Evolutionary conservation across 2,113 vertebrate species (phyloP).

Genomic region (Lontra canadensis): DNA sequence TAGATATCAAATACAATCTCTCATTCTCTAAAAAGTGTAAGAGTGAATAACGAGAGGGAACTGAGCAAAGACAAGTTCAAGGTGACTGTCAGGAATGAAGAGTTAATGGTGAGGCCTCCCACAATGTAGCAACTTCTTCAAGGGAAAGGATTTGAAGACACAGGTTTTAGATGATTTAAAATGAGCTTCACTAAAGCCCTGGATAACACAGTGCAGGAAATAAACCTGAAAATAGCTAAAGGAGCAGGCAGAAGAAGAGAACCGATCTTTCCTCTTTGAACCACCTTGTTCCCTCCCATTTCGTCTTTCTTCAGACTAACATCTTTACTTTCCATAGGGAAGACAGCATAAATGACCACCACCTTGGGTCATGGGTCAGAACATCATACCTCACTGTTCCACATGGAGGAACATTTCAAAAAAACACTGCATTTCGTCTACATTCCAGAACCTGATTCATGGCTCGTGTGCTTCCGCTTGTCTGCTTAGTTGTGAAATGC

Average conservation of each 20-base stretch:
- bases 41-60: background rate
- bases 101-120: background rate
- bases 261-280: background rate
- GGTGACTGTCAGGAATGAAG: background rate
- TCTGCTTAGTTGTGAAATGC: background rate
- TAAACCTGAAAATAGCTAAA: slow-evolving; percentile 31
- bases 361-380: background rate
- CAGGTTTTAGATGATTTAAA: slow-evolving; percentile 40
- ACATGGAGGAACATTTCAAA: background rate
- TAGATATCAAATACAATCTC: background rate
- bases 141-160: slow-evolving; percentile 42
- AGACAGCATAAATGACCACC: background rate
- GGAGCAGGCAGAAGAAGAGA: background rate
- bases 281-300: background rate
- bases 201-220: slow-evolving; percentile 12
- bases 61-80: background rate
- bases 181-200: slow-evolving; percentile 47
- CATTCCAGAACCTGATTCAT: background rate
- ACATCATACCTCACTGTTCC: background rate
- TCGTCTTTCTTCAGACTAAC: background rate
- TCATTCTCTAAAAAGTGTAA: background rate
- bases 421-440: background rate
- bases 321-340: background rate
- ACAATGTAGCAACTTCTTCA: background rate
- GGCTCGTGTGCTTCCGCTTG: background rate